These are phyloP conservation scores for Tigriopus californicus DNA, from an alignment of 2,888 invertebrate genomes.

Conservation along the genomic window DNA sequence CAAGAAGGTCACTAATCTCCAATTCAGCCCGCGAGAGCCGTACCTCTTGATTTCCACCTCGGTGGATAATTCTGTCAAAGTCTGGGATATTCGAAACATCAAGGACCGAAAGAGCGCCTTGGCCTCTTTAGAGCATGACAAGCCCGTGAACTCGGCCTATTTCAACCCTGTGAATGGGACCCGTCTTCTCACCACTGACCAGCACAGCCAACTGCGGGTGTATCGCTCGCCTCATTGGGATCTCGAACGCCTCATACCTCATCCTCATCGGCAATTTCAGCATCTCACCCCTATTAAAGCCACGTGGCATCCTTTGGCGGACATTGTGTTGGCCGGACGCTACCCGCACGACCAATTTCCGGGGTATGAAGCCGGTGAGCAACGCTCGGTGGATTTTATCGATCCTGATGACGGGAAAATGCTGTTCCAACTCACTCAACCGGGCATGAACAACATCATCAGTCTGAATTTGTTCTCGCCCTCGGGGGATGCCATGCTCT, in stretches of 20 bases:
- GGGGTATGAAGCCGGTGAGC: slow-evolving; percentile 22
- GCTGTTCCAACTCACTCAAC: slow-evolving; percentile 22
- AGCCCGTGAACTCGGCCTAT: slow-evolving; percentile 11
- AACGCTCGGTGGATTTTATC: slow-evolving; percentile 27
- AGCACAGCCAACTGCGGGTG: slow-evolving; percentile 25
- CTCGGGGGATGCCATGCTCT: slow-evolving; percentile 25
- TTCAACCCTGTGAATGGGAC: slow-evolving; percentile 26
- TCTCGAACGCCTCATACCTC: slow-evolving; percentile 25
- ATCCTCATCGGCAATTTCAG: slow-evolving; percentile 30
- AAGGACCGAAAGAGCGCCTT: slow-evolving; percentile 13
- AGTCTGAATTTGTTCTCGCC: slow-evolving; percentile 27
- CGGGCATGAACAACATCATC: slow-evolving; percentile 20
- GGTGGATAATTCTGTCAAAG: slow-evolving; percentile 44
- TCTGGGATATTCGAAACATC: slow-evolving; percentile 9
- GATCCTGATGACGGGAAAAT: slow-evolving; percentile 25
- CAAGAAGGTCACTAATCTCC: slow-evolving; percentile 23
- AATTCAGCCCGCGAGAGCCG: slow-evolving; percentile 24
- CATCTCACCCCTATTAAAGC: slow-evolving; percentile 31
- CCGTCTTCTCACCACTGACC: slow-evolving; percentile 29
- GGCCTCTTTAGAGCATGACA: not conserved
- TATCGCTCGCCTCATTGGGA: slow-evolving; percentile 26
- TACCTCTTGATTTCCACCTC: slow-evolving; percentile 6
- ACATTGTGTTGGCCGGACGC: slow-evolving; percentile 28
- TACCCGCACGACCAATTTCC: slow-evolving; percentile 28
- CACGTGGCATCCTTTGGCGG: slow-evolving; percentile 29